Evolutionary conservation across 2,113 vertebrate species (phyloP).

Genomic region (mouse (Mus musculus)): GRCm39 chr17:40789001-40789500

Average conservation of each 20-base stretch:
- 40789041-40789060: not conserved
- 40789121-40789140: not conserved
- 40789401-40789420: not conserved
- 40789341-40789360: not conserved
- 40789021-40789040: not conserved
- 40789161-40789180: not conserved
- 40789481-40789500: no score
- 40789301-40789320: not conserved
- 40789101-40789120: not conserved
- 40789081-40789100: not conserved
- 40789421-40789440: no score
- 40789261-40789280: not conserved
- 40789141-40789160: not conserved
- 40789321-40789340: not conserved
- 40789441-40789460: no score
- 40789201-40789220: not conserved
- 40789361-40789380: not conserved
- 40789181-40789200: not conserved
- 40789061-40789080: not conserved
- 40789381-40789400: not conserved
- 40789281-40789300: not conserved
- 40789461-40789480: no score
- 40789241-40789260: not conserved
- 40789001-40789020: no score
- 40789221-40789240: not conserved